Evolutionary conservation across 1,140 invertebrate genomes (phyloP).

Genomic region (Cotesia chilonis): DNA sequence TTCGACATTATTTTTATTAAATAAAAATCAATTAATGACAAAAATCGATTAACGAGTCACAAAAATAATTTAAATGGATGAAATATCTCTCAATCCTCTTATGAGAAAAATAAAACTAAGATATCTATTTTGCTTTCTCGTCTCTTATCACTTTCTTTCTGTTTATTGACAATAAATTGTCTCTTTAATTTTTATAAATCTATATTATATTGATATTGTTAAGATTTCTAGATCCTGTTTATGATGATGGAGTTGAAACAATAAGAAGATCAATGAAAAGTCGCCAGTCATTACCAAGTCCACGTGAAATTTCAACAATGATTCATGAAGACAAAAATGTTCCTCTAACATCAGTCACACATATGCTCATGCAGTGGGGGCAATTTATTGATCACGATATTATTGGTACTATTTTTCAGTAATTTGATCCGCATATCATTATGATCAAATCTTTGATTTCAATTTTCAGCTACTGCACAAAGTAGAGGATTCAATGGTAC

Average conservation of each 20-base stretch:
- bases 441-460: slow-evolving; percentile 41
- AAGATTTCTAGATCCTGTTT: slow-evolving; percentile 79
- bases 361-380: slow-evolving; percentile 89
- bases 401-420: slow-evolving; percentile 67
- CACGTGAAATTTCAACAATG: slow-evolving; percentile 72
- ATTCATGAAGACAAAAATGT: slow-evolving; percentile 73
- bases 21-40: too few species aligned
- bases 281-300: slow-evolving; percentile 72
- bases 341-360: slow-evolving; percentile 68
- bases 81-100: too few species aligned
- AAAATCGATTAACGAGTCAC: too few species aligned
- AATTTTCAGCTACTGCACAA: slow-evolving; percentile 59
- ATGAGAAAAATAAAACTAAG: too few species aligned
- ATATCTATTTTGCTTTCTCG: too few species aligned
- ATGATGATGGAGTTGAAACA: slow-evolving; percentile 76
- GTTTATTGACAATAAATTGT: not conserved
- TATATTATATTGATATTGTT: not conserved
- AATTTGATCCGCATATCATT: not conserved
- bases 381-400: slow-evolving; percentile 86
- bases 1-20: too few species aligned
- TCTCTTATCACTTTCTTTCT: too few species aligned
- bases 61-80: too few species aligned
- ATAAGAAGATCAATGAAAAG: slow-evolving; percentile 65
- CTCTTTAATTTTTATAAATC: too few species aligned
- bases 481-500: slow-evolving; percentile 80